These are phyloP conservation scores for Poeciliopsis paucimaculata DNA, from an alignment of 2,797 vertebrate species.

Conservation along the genomic window DNA sequence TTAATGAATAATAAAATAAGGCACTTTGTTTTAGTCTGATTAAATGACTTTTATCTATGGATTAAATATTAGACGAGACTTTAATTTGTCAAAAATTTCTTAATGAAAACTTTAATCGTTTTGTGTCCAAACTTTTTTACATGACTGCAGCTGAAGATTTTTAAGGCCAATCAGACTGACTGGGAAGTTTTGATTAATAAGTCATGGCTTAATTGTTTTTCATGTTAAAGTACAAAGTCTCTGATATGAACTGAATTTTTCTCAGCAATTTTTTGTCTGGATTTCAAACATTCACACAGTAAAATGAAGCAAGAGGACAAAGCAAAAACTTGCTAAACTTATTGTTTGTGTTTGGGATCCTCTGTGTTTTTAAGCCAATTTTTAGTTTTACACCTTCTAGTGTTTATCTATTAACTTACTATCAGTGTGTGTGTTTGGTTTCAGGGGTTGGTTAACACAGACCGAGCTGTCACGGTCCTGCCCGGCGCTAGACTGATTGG, in stretches of 20 bases:
- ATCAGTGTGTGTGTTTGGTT: slow-evolving; percentile 16
- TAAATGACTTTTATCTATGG: neutral
- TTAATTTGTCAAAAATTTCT: neutral
- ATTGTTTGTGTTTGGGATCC: neutral
- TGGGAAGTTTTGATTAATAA: neutral
- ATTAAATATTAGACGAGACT: neutral
- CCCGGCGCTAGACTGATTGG: slow-evolving; percentile 63
- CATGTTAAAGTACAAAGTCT: neutral
- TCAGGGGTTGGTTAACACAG: slow-evolving; percentile 31
- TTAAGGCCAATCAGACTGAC: neutral
- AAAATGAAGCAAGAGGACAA: neutral
- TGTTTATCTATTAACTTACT: neutral
- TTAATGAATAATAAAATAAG: neutral
- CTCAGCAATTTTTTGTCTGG: neutral
- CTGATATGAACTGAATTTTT: neutral
- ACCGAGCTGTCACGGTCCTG: slow-evolving; percentile 52
- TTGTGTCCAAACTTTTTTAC: neutral
- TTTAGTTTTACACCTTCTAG: slow-evolving; percentile 25
- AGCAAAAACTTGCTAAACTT: neutral
- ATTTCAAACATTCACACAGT: neutral
- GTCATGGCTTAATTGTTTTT: neutral
- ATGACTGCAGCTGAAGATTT: neutral
- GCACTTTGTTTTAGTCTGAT: neutral
- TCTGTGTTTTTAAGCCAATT: neutral
- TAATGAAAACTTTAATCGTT: neutral